Conservation (phyloP, 1,140 invertebrate species). For the Watersipora subatra region DNA sequence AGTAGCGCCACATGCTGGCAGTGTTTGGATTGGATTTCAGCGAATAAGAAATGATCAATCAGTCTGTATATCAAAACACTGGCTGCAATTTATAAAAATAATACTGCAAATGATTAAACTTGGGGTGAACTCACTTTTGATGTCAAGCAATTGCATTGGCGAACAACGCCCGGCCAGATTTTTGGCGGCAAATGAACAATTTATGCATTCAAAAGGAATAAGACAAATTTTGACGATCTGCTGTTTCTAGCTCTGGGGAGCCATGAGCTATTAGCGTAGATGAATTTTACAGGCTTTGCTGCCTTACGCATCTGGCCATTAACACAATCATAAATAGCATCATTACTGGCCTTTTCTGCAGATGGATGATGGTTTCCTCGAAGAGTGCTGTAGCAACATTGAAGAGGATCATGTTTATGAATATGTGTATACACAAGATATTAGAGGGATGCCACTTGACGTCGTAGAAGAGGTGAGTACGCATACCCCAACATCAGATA, state of each 20-base stretch:
- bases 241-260: too few relatives aligned
- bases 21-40: not conserved
- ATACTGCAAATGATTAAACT: not conserved
- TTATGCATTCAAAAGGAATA: too few relatives aligned
- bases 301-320: too few relatives aligned
- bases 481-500: too few relatives aligned
- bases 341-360: too few relatives aligned
- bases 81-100: not conserved
- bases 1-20: not conserved
- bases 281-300: too few relatives aligned
- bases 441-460: not conserved
- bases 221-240: too few relatives aligned
- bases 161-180: too few relatives aligned
- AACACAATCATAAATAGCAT: too few relatives aligned
- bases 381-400: conserved; percentile 28
- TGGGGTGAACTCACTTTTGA: not conserved
- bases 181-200: too few relatives aligned
- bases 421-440: not conserved
- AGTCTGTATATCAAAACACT: not conserved
- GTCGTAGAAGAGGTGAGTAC: not conserved
- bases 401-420: conserved; percentile 12
- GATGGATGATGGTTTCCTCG: conserved; percentile 39
- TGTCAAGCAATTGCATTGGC: too few relatives aligned
- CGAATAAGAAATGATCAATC: not conserved
- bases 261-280: too few relatives aligned